These are phyloP conservation scores for Tachysurus vachellii DNA, from an alignment of 2,113 vertebrate species.

Conservation along the genomic window DNA sequence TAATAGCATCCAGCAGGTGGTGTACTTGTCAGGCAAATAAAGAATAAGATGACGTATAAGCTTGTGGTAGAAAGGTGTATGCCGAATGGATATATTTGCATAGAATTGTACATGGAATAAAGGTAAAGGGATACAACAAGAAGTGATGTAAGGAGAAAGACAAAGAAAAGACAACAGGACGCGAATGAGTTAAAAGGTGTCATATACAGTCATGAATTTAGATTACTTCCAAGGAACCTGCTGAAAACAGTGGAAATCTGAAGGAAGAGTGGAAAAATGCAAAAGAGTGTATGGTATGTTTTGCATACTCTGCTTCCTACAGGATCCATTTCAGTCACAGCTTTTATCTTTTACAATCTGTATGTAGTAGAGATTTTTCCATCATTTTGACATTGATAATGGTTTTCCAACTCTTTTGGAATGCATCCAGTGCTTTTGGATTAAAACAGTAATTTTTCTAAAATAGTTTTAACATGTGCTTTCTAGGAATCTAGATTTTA, in stretches of 20 bases:
- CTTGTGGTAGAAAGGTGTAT: constrained; percentile 3
- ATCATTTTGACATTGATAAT: neutral
- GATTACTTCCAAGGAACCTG: constrained; percentile 16
- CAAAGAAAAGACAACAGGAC: constrained; percentile 10
- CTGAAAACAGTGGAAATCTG: constrained; percentile 29
- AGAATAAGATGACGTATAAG: neutral
- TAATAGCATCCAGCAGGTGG: constrained; percentile 53
- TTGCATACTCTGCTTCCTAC: neutral
- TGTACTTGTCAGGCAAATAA: constrained; percentile 40
- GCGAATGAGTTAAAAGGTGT: constrained; percentile 28
- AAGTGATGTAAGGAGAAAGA: constrained; percentile 22
- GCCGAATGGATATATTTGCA: constrained; percentile 4
- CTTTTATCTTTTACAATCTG: neutral
- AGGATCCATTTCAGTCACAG: neutral
- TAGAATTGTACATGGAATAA: neutral
- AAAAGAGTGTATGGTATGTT: neutral
- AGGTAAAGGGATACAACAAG: neutral
- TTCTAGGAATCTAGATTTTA: neutral
- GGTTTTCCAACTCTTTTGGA: neutral
- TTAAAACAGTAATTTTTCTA: neutral
- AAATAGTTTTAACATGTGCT: neutral
- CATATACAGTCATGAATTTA: constrained; percentile 33
- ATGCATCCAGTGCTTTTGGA: neutral
- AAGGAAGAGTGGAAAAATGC: neutral
- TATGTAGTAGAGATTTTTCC: neutral